Percentiles rank a stretch among this genome's conserved stretches.
These are phyloP conservation scores for Platysteira castanea DNA, from an alignment of 2,113 vertebrate genomes.

Conservation along the genomic window DNA sequence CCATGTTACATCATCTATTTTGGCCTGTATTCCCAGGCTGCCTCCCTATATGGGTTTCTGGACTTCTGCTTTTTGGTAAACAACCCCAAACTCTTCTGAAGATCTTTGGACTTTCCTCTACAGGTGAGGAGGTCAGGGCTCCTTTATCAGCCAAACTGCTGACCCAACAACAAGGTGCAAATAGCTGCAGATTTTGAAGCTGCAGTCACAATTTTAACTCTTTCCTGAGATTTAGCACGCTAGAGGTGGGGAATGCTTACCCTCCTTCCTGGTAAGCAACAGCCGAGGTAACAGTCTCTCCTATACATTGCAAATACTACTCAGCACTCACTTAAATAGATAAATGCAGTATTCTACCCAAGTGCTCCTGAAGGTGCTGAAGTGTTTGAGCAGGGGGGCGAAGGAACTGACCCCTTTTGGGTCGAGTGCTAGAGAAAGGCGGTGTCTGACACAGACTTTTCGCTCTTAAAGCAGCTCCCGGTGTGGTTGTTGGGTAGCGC, in stretches of 20 bases:
- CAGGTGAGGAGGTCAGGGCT: neutral
- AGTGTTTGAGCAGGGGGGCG: neutral
- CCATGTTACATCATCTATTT: neutral
- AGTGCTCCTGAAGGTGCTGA: neutral
- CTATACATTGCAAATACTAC: neutral
- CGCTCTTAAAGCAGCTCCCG: neutral
- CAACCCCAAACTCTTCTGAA: neutral
- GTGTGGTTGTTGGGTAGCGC: neutral
- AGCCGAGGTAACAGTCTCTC: fast-evolving
- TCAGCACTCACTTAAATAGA: neutral
- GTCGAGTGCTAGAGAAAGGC: neutral
- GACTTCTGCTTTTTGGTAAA: neutral
- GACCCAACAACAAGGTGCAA: neutral
- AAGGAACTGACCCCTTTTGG: neutral
- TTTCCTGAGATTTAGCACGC: neutral
- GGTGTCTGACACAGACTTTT: neutral
- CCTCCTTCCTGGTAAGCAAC: neutral
- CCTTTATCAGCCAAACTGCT: neutral
- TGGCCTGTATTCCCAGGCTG: neutral
- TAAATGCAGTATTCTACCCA: neutral
- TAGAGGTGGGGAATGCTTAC: neutral
- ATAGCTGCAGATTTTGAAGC: neutral
- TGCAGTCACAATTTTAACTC: neutral
- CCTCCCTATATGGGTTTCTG: neutral
- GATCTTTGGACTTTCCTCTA: conserved; percentile 22